Conservation (phyloP, 2,797 vertebrate genomes). For the Danio tinwini region DNA sequence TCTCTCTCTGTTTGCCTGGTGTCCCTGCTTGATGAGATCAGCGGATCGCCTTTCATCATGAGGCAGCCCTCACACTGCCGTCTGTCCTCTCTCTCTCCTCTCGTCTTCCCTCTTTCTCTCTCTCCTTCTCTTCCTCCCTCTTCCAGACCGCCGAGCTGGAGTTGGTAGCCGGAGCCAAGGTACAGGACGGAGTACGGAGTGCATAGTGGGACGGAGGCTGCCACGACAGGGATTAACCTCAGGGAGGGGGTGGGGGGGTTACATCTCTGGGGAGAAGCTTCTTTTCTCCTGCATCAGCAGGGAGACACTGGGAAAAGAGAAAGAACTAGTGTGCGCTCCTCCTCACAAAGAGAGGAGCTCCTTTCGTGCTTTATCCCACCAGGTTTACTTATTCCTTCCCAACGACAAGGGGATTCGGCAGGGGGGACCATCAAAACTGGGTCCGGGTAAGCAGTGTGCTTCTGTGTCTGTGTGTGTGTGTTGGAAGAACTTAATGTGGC, state of each 20-base stretch:
- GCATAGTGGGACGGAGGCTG: slow-evolving; percentile 66
- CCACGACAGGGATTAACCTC: slow-evolving; percentile 74
- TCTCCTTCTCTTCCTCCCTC: slow-evolving; percentile 12
- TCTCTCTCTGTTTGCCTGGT: slow-evolving; percentile 71
- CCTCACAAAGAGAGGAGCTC: slow-evolving; percentile 28
- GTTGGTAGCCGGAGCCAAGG: slow-evolving; percentile 41
- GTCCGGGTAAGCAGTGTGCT: slow-evolving; percentile 23
- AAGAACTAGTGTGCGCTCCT: slow-evolving; percentile 28
- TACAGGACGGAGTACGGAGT: slow-evolving; percentile 31
- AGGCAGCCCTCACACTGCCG: slow-evolving; percentile 52
- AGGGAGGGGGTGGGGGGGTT: slow-evolving; percentile 66
- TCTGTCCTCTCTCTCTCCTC: slow-evolving; percentile 47
- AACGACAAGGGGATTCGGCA: slow-evolving; percentile 17
- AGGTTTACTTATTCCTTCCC: background rate
- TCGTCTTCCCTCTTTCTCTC: slow-evolving; percentile 18
- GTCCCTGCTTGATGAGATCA: slow-evolving; percentile 79
- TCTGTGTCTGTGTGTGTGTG: slow-evolving; percentile 11
- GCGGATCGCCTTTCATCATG: slow-evolving; percentile 75
- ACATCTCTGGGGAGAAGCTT: slow-evolving; percentile 64
- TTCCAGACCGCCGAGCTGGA: slow-evolving; percentile 17
- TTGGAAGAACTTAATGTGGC: slow-evolving; percentile 26
- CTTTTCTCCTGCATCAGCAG: slow-evolving; percentile 64
- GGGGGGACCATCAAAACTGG: slow-evolving; percentile 4
- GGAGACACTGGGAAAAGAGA: slow-evolving; percentile 44
- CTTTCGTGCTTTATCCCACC: slow-evolving; percentile 14